Conservation (phyloP, 2,113 vertebrate genomes). For the rabbit (Oryctolagus cuniculus) region DNA sequence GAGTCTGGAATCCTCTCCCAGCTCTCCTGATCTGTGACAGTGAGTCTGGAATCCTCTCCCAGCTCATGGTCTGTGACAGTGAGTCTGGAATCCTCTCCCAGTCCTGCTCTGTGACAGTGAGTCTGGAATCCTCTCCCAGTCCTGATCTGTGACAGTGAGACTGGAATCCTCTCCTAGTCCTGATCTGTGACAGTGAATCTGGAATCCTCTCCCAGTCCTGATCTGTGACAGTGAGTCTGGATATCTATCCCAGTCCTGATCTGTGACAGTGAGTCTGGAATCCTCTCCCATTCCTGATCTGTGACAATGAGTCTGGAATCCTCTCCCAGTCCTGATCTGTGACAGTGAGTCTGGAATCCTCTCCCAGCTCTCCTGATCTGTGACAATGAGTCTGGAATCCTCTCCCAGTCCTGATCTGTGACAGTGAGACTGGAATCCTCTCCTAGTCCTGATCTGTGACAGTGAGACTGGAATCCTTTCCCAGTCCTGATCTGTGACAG, state of each 20-base stretch:
- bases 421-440: no score
- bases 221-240: neutral
- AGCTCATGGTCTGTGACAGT: no score
- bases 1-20: no score
- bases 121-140: neutral
- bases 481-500: no score
- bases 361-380: neutral
- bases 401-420: no score
- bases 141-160: neutral
- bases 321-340: neutral
- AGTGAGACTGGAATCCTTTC: no score
- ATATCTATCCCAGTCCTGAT: neutral
- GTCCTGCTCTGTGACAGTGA: no score
- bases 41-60: no score
- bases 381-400: no score
- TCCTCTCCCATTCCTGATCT: neutral
- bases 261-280: neutral
- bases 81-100: no score
- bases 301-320: neutral
- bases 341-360: neutral
- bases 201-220: neutral
- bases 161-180: neutral
- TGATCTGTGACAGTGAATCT: neutral
- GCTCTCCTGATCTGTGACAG: no score
- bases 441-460: no score